These are phyloP conservation scores for Gymnothorax reevesii DNA, from an alignment of 2,797 vertebrate genomes.

Conservation along the genomic window DNA sequence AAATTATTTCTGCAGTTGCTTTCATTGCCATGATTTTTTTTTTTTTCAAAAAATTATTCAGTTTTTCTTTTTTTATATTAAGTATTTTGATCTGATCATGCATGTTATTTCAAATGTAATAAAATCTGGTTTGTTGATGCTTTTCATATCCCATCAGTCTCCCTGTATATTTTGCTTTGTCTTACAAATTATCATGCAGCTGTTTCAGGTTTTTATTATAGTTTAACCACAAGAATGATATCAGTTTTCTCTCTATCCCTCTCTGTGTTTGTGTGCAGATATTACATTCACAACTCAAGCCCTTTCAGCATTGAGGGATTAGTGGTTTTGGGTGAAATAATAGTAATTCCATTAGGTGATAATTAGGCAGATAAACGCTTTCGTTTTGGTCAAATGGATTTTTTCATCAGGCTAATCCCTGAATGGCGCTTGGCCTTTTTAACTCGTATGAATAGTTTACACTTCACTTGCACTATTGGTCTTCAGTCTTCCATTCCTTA, in stretches of 20 bases:
- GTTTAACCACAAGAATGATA: slow-evolving; percentile 29
- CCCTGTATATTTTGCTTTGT: slow-evolving; percentile 28
- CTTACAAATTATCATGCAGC: slow-evolving; percentile 35
- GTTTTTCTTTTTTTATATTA: not conserved
- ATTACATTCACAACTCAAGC: slow-evolving; percentile 45
- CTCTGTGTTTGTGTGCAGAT: slow-evolving; percentile 35
- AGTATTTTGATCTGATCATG: not conserved
- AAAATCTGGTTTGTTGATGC: not conserved
- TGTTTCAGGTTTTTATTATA: slow-evolving; percentile 38
- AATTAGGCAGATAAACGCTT: slow-evolving; percentile 45
- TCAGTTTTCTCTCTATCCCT: slow-evolving; percentile 28
- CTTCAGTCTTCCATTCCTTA: not conserved
- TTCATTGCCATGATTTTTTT: not conserved
- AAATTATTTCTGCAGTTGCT: not conserved
- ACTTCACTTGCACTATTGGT: not conserved
- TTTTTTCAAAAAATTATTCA: not conserved
- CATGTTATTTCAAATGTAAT: not conserved
- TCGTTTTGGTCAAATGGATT: slow-evolving; percentile 40
- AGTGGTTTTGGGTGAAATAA: slow-evolving; percentile 29
- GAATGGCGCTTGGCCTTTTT: slow-evolving; percentile 8
- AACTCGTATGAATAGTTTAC: slow-evolving; percentile 4
- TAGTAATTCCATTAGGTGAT: slow-evolving; percentile 45
- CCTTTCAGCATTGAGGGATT: slow-evolving; percentile 31
- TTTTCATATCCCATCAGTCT: not conserved
- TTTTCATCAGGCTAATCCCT: slow-evolving; percentile 45